Evolutionary conservation across 2,113 vertebrate species (phyloP).

Genomic region (Hippoglossus stenolepis): DNA sequence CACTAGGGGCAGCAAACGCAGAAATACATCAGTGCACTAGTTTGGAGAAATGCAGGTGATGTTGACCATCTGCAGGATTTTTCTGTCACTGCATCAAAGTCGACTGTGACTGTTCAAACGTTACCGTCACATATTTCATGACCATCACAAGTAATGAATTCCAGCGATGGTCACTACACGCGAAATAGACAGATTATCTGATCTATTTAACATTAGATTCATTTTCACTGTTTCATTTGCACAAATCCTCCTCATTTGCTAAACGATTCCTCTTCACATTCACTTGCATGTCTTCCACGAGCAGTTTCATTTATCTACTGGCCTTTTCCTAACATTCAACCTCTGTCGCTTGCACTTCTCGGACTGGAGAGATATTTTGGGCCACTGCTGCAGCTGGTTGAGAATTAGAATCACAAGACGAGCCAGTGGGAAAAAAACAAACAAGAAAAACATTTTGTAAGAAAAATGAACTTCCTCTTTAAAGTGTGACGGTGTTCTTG

Average conservation of each 20-base stretch:
- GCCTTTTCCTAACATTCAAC: not conserved
- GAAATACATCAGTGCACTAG: not conserved
- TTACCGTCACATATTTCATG: not conserved
- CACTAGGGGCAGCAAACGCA: slow-evolving; percentile 43
- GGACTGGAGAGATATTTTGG: slow-evolving; percentile 6
- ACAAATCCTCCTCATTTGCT: no score
- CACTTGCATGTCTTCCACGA: not conserved
- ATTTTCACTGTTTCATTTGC: no score
- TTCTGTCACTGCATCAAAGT: not conserved
- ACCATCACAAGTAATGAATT: not conserved
- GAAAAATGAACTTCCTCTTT: slow-evolving; percentile 61
- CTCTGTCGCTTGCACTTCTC: not conserved
- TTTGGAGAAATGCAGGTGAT: not conserved
- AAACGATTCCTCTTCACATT: no score
- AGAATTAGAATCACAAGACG: slow-evolving; percentile 69
- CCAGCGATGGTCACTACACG: not conserved
- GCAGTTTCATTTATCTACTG: not conserved
- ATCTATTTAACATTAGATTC: no score
- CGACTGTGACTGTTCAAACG: not conserved
- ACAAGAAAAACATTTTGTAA: not conserved
- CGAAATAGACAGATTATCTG: not conserved
- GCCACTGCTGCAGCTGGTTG: slow-evolving; percentile 17
- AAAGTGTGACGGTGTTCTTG: not conserved
- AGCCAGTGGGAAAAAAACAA: not conserved
- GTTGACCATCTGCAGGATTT: not conserved